Percentiles rank a stretch among this genome's conserved stretches.
phyloP scores from a whole-genome alignment of 2,888 invertebrate species.

The Unio delphinus region DNA sequence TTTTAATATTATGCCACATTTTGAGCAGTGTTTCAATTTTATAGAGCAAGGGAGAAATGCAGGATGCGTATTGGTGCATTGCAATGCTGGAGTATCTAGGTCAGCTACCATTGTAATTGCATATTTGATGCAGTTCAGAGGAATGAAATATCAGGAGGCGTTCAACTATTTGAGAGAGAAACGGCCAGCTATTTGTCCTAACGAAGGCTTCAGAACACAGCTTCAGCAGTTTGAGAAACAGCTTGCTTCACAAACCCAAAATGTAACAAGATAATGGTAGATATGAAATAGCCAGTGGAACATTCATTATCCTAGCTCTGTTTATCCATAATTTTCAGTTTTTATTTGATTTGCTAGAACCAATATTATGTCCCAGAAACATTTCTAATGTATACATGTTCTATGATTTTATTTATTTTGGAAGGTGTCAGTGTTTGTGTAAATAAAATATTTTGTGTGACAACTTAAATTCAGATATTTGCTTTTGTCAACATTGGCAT shows the following conservation, averaged over 20 bases:
- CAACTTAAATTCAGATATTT: no score
- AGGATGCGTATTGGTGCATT: slow-evolving; percentile 84
- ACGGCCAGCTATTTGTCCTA: slow-evolving; percentile 83
- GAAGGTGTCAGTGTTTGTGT: no score
- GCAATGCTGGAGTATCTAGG: slow-evolving; percentile 93
- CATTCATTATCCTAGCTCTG: no score
- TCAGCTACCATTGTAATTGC: slow-evolving; percentile 85
- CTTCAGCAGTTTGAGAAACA: slow-evolving; percentile 72
- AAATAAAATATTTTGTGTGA: no score
- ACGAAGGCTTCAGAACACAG: slow-evolving; percentile 85
- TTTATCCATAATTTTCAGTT: no score
- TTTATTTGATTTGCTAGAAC: no score
- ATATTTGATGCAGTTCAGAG: slow-evolving; percentile 79
- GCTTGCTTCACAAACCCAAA: slow-evolving; percentile 7
- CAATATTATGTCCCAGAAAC: no score
- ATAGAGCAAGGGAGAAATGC: slow-evolving; percentile 76
- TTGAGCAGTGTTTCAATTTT: slow-evolving; percentile 76
- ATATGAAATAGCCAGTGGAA: no score
- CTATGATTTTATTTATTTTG: no score
- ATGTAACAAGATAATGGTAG: no score
- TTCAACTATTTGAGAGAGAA: slow-evolving; percentile 79
- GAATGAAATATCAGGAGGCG: slow-evolving; percentile 78
- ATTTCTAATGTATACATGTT: no score
- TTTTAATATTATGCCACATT: slow-evolving; percentile 58
- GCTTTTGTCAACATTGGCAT: no score